Percentiles rank a stretch among this genome's conserved stretches.
phyloP scores from a whole-genome alignment of 2,797 vertebrate species.

The Chrysolophus pictus region DNA sequence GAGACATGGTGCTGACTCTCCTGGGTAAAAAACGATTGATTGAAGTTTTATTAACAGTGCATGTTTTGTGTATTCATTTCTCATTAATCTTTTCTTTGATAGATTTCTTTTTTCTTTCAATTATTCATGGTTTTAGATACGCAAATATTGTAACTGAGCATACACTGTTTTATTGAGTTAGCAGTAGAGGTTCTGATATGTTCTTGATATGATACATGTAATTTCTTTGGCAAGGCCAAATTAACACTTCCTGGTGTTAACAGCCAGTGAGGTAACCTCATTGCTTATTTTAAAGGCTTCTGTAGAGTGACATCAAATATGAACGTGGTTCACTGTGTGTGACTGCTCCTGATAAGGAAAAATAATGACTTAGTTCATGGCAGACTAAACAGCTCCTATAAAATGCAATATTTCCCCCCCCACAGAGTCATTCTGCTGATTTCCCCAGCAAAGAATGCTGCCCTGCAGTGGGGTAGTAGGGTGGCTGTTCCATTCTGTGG shows the following conservation, averaged over 20 bases:
- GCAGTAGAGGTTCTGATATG: neutral
- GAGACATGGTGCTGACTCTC: neutral
- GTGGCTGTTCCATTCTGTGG: neutral
- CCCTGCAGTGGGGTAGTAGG: neutral
- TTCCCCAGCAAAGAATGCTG: neutral
- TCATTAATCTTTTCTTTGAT: neutral
- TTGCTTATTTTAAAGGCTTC: neutral
- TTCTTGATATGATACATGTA: neutral
- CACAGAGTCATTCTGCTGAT: neutral
- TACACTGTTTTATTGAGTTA: neutral
- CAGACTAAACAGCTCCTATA: neutral
- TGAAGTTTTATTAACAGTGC: neutral
- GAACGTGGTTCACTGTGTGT: neutral
- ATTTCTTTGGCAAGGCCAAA: neutral
- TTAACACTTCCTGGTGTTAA: neutral
- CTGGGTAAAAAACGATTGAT: neutral
- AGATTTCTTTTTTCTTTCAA: slow-evolving; percentile 4
- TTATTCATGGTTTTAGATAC: neutral
- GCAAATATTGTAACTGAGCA: neutral
- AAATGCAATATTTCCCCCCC: neutral
- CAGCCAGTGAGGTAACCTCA: neutral
- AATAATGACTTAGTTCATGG: accelerated
- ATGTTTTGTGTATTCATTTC: neutral
- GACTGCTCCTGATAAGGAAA: neutral
- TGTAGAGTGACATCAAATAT: neutral